These are phyloP conservation scores for Sminthurides aquaticus DNA, from an alignment of 2,888 invertebrate species.

Conservation along the genomic window DNA sequence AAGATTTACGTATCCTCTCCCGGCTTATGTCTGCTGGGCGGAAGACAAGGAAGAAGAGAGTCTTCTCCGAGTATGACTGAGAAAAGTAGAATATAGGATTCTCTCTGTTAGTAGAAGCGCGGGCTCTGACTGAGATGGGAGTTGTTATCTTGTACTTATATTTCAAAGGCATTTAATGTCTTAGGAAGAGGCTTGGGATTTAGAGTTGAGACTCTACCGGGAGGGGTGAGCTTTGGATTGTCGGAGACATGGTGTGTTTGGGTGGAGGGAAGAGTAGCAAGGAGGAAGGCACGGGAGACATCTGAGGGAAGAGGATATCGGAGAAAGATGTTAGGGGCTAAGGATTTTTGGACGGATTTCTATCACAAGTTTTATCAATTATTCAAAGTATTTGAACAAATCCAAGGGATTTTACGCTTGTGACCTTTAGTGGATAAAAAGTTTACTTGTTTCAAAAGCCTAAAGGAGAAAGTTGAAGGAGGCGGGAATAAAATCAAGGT, in stretches of 20 bases:
- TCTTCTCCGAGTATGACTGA: no score
- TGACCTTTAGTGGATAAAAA: neutral
- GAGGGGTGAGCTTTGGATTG: no score
- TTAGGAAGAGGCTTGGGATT: neutral
- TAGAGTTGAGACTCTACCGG: no score
- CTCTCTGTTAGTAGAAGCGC: no score
- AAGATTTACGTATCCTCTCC: no score
- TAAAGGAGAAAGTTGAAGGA: neutral
- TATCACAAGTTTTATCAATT: conserved; percentile 2
- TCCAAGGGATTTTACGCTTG: neutral
- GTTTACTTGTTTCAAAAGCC: conserved; percentile 1
- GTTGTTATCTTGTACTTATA: neutral
- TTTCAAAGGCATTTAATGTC: neutral
- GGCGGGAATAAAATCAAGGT: neutral
- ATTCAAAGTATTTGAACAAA: conserved; percentile 1
- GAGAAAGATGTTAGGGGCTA: no score
- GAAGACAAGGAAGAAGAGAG: no score
- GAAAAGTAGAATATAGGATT: no score
- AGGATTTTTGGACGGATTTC: neutral
- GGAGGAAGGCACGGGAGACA: neutral
- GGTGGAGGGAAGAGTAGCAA: neutral
- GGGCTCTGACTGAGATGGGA: no score
- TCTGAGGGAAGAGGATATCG: neutral
- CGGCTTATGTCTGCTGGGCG: no score
- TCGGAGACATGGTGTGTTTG: no score